Base-by-base conservation (phyloP, 2,888 invertebrate species). In the Plebejus melissa region DNA sequence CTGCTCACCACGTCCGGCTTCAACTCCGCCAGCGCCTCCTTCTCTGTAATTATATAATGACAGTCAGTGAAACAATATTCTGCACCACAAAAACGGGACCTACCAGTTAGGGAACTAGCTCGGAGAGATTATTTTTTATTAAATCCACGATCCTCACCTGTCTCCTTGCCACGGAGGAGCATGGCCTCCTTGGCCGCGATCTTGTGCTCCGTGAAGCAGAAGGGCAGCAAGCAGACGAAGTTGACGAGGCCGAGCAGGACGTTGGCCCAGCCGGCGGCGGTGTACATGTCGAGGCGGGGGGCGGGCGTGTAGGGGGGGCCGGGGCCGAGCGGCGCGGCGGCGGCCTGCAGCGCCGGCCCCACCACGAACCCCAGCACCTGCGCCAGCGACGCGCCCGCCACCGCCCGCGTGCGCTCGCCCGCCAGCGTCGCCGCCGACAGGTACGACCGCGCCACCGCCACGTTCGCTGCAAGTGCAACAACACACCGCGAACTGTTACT, bases 351-450 rank as follows among this genome's bases (percentile, higher is more conserved):
- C 69, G 96, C 97, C 6, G 98, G 98, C 0, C 98, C 98, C 79
- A 98, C 95, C 76, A 97, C 96, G 88, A 98, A 98, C 72, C 98
- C 98, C 78, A 98, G 90, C 58, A 97, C 97, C 93, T 98, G 98
- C 60, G 97, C 97, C 79, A 98, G 91, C 0, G 97, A 97, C 74
- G 97, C 96, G 94, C 96, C 96, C 0, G 97, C 97, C 74, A 98
- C 97, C 1, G 97, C 97, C 78, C 96, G 95, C 1, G 98, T 98
- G 77, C 98, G 94, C 90, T 98, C 98, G 72, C 94, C 90, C 58
- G 96, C 87, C 80, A 95, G 94, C n/a, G 98, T 98, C 7, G 98
- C 97, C 58, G 97, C 96, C 46, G 98, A 97, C 77, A 98, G 89
- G 90, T 98, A 98, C 13, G 97, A 96, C 38, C 98, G 95, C 78